Percentiles rank a stretch among this genome's conserved stretches.
These are phyloP conservation scores for Cantharis lateralis DNA, from an alignment of 2,888 invertebrate species.

Conservation along the genomic window DNA sequence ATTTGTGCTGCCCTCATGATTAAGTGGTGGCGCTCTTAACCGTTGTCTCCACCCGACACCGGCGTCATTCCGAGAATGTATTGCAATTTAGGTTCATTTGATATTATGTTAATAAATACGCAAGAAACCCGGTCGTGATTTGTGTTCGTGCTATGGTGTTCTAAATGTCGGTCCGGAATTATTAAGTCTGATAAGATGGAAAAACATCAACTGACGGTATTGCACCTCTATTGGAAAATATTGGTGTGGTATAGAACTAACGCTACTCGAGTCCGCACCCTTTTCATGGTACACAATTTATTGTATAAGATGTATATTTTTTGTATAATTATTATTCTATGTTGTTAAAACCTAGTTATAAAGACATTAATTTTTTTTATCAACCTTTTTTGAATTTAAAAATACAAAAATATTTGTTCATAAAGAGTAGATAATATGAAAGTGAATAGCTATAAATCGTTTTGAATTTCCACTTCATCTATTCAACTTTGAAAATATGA, in stretches of 20 bases:
- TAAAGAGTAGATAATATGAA: neutral
- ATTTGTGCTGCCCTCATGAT: conserved; percentile 55
- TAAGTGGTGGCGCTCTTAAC: conserved; percentile 55
- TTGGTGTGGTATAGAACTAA: conserved; percentile 27
- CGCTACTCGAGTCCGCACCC: conserved; percentile 31
- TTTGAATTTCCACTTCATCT: neutral
- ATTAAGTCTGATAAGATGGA: conserved; percentile 2
- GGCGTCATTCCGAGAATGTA: conserved; percentile 43
- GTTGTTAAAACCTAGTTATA: neutral
- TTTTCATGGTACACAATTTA: conserved; percentile 25
- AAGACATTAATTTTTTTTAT: neutral
- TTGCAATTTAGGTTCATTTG: conserved; percentile 18
- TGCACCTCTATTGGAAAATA: neutral
- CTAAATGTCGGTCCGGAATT: conserved; percentile 8
- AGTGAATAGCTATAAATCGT: neutral
- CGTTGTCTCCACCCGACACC: conserved; percentile 50
- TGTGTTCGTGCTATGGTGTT: conserved; percentile 18
- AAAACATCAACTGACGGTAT: neutral
- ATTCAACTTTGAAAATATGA: neutral
- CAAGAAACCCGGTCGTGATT: conserved; percentile 14
- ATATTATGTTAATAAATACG: conserved; percentile 20
- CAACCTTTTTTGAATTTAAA: neutral
- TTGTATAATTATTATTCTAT: neutral
- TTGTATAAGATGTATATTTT: neutral
- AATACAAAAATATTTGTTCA: neutral